Evolutionary conservation across 2,888 invertebrate species (phyloP).

Genomic region (Nineta flava): DNA sequence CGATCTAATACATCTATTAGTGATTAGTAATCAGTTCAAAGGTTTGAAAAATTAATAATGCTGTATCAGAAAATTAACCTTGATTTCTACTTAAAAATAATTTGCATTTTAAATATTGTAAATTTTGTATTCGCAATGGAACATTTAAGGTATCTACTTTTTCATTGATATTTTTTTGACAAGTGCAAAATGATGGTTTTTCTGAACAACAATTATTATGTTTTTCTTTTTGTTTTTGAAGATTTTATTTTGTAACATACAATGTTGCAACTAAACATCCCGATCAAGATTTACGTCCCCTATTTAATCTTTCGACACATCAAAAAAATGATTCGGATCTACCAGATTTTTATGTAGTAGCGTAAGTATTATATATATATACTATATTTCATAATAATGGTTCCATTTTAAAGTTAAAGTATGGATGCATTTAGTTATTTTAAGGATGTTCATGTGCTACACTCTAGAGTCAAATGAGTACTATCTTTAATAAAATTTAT

Average conservation of each 20-base stretch:
- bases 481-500: no score
- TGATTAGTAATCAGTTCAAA: neutral
- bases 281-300: slow-evolving; percentile 49
- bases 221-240: slow-evolving; percentile 31
- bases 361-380: slow-evolving; percentile 32
- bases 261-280: slow-evolving; percentile 76
- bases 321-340: slow-evolving; percentile 43
- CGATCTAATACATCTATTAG: no score
- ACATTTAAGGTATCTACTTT: neutral
- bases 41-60: neutral
- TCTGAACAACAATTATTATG: neutral
- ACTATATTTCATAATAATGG: neutral
- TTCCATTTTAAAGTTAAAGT: no score
- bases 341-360: slow-evolving; percentile 75
- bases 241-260: slow-evolving; percentile 74
- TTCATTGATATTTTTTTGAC: neutral
- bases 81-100: neutral
- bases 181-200: no score
- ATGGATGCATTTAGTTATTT: no score
- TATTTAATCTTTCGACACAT: slow-evolving; percentile 48
- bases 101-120: neutral
- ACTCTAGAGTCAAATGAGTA: no score
- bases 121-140: neutral
- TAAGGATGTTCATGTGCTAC: no score
- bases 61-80: neutral